phyloP scores from a whole-genome alignment of 2,888 invertebrate genomes.

The Trissolcus brochymenae region DNA sequence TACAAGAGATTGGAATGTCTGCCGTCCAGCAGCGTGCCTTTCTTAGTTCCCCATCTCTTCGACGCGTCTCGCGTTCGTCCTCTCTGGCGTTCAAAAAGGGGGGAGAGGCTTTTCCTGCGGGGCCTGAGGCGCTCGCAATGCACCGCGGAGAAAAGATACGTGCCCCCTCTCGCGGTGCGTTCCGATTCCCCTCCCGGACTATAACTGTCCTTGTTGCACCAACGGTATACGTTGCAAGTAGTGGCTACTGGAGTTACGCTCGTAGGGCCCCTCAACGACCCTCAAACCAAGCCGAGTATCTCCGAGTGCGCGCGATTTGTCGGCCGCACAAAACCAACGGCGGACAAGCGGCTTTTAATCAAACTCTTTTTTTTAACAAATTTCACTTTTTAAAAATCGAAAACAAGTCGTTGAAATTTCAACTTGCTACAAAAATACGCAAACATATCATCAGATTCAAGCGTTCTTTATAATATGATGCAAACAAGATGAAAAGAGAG shows the following conservation, averaged over 20 bases:
- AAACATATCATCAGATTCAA: too few relatives aligned
- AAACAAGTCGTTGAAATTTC: too few relatives aligned
- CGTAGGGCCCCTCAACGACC: conserved; percentile 72
- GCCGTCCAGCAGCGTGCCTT: conserved; percentile 64
- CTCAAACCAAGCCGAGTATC: conserved; percentile 63
- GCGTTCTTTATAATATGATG: too few relatives aligned
- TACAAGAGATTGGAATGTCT: conserved; percentile 76
- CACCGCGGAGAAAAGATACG: conserved; percentile 56
- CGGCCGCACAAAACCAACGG: conserved; percentile 10
- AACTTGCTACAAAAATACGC: too few relatives aligned
- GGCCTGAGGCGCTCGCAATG: conserved; percentile 60
- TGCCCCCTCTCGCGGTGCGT: conserved; percentile 30
- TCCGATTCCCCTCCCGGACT: conserved; percentile 36
- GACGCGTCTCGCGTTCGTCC: conserved; percentile 35
- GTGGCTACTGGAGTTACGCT: conserved; percentile 76
- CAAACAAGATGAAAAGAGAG: too few relatives aligned
- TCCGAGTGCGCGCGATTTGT: conserved; percentile 64
- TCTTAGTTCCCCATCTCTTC: conserved; percentile 37
- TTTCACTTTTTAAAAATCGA: too few relatives aligned
- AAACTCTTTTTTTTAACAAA: too few relatives aligned
- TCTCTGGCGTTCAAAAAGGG: conserved; percentile 24
- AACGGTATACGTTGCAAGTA: conserved; percentile 67
- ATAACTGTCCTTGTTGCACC: conserved; percentile 45
- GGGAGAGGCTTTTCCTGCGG: conserved; percentile 29
- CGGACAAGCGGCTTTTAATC: too few relatives aligned